A percentile compares a stretch with the other conserved stretches of the same genome.
Conservation (phyloP, 2,113 vertebrate genomes). For the Hypomesus transpacificus region DNA sequence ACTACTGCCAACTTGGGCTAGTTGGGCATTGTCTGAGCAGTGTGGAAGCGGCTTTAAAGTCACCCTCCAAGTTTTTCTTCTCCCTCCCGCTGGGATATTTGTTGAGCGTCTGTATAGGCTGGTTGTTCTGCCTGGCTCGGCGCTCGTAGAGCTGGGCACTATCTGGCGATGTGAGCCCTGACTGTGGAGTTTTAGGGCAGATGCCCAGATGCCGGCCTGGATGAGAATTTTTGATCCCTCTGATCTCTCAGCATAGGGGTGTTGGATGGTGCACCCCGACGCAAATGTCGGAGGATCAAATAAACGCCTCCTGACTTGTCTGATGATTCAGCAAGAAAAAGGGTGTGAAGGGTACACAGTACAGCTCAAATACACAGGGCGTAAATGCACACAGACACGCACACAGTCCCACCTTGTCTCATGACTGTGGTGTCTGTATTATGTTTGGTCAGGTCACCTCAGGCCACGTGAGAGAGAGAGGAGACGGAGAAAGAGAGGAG, state of each 20-base stretch:
- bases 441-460: not conserved
- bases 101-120: constrained; percentile 19
- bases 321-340: constrained; percentile 33
- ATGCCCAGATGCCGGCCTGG: constrained; percentile 4
- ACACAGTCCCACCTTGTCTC: not conserved
- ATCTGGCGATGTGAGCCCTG: constrained; percentile 4
- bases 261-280: too few relatives aligned
- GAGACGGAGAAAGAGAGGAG: not conserved
- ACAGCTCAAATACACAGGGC: too few relatives aligned
- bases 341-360: too few relatives aligned
- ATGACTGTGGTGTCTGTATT: not conserved
- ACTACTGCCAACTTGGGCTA: too few relatives aligned
- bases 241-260: constrained; percentile 28
- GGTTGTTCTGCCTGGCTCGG: constrained; percentile 41
- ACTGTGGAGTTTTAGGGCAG: constrained; percentile 9
- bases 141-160: constrained; percentile 12
- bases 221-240: constrained; percentile 40
- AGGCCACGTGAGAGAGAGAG: not conserved
- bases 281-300: too few relatives aligned
- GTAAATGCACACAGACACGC: too few relatives aligned
- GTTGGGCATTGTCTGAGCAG: too few relatives aligned
- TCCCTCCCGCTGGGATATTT: constrained; percentile 30
- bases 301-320: too few relatives aligned
- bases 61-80: not conserved
- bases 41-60: not conserved